Evolutionary conservation across 2,797 vertebrate genomes (phyloP).

Genomic region (Lacerta viridis): DNA sequence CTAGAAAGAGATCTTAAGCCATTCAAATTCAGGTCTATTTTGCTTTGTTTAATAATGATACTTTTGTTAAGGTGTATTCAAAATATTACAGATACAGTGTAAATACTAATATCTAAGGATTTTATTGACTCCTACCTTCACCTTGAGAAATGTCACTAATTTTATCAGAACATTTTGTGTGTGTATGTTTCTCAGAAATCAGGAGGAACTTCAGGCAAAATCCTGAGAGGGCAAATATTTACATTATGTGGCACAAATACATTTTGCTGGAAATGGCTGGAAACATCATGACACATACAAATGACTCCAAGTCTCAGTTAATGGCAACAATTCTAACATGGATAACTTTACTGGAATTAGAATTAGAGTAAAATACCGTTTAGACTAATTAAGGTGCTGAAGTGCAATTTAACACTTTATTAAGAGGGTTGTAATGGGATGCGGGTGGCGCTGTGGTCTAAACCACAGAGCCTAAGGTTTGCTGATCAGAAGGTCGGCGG

Average conservation of each 20-base stretch:
- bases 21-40: neutral
- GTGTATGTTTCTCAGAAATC: neutral
- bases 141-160: neutral
- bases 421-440: neutral
- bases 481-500: too few relatives aligned
- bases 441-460: too few relatives aligned
- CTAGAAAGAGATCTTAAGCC: neutral
- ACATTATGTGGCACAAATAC: neutral
- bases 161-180: neutral
- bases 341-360: neutral
- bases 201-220: neutral
- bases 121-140: neutral
- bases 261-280: neutral
- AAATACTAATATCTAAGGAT: neutral
- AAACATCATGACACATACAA: neutral
- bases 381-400: neutral
- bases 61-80: neutral
- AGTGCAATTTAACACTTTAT: neutral
- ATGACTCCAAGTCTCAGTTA: neutral
- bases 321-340: neutral
- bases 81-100: neutral
- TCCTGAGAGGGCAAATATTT: neutral
- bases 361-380: neutral
- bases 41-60: neutral
- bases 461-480: too few relatives aligned